These are phyloP conservation scores for Callosobruchus maculatus DNA, from an alignment of 2,888 invertebrate genomes.

Conservation along the genomic window DNA sequence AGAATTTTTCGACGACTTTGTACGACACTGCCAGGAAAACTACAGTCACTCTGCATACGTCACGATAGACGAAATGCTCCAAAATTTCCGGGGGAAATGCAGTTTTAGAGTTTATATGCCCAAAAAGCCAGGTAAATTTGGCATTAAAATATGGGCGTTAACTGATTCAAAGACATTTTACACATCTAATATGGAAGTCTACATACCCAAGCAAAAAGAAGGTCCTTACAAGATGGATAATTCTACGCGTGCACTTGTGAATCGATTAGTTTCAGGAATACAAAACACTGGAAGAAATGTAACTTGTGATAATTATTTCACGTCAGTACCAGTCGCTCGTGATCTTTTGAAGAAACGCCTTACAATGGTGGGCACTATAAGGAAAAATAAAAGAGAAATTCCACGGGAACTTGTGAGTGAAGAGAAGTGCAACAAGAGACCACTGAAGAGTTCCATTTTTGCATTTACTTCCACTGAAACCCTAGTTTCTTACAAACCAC, in stretches of 20 bases:
- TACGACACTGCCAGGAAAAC: not conserved
- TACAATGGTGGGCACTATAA: not conserved
- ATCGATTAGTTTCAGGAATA: not conserved
- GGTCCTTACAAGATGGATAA: constrained; percentile 2
- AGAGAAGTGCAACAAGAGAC: not conserved
- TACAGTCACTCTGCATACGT: constrained; percentile 5
- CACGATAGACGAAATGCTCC: constrained; percentile 5
- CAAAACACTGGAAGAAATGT: constrained; percentile 2
- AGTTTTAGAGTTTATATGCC: constrained; percentile 1
- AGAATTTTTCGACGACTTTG: constrained; percentile 1
- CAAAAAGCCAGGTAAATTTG: constrained; percentile 2
- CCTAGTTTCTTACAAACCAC: not conserved
- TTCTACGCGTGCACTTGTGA: not conserved
- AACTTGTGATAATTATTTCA: constrained; percentile 1
- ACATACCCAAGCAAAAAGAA: not conserved
- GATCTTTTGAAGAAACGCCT: not conserved
- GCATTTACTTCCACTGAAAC: not conserved
- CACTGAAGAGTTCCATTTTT: not conserved
- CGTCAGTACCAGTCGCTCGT: not conserved
- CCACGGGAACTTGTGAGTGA: not conserved
- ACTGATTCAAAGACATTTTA: constrained; percentile 2
- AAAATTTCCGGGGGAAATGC: constrained; percentile 2
- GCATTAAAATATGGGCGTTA: constrained; percentile 4
- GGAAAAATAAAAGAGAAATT: not conserved
- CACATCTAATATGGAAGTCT: constrained; percentile 1